Evolutionary conservation across 1,140 invertebrate genomes (phyloP).

Genomic region (Melipona quadrifasciata): DNA sequence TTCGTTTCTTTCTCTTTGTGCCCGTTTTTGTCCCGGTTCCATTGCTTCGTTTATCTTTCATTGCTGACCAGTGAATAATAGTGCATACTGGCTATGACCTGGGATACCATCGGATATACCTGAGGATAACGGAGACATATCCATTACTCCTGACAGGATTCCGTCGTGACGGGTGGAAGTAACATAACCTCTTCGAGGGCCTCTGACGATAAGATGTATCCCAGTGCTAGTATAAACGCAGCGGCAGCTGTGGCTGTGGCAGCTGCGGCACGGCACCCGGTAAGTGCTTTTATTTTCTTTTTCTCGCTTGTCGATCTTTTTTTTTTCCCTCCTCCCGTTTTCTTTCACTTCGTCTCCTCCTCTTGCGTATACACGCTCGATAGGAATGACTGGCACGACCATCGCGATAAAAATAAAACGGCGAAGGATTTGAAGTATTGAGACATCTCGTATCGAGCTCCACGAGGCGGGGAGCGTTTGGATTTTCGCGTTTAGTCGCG

Average conservation of each 20-base stretch:
- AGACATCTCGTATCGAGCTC: constrained; percentile 16
- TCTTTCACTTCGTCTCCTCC: background rate
- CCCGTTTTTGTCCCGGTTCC: background rate
- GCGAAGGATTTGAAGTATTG: background rate
- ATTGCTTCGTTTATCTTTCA: constrained; percentile 6
- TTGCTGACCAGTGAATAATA: constrained; percentile 39
- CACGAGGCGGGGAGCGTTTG: constrained; percentile 7
- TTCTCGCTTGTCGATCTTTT: constrained; percentile 6
- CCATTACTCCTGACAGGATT: constrained; percentile 48
- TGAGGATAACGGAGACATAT: constrained; percentile 55
- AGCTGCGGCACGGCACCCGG: constrained; percentile 84
- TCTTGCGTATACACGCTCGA: constrained; percentile 7
- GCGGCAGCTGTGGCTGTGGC: constrained; percentile 83
- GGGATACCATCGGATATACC: constrained; percentile 53
- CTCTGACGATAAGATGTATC: constrained; percentile 80
- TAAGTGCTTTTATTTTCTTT: constrained; percentile 69
- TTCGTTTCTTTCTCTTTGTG: background rate
- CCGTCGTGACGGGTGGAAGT: constrained; percentile 32
- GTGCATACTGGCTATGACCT: constrained; percentile 54
- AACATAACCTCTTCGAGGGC: constrained; percentile 52
- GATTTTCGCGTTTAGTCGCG: constrained; percentile 24
- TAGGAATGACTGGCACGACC: constrained; percentile 28
- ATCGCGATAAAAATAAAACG: constrained; percentile 29
- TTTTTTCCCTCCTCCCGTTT: background rate
- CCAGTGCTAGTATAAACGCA: constrained; percentile 84